Conservation (phyloP, 1,140 invertebrate genomes). For the Drosophila baimaii region DNA sequence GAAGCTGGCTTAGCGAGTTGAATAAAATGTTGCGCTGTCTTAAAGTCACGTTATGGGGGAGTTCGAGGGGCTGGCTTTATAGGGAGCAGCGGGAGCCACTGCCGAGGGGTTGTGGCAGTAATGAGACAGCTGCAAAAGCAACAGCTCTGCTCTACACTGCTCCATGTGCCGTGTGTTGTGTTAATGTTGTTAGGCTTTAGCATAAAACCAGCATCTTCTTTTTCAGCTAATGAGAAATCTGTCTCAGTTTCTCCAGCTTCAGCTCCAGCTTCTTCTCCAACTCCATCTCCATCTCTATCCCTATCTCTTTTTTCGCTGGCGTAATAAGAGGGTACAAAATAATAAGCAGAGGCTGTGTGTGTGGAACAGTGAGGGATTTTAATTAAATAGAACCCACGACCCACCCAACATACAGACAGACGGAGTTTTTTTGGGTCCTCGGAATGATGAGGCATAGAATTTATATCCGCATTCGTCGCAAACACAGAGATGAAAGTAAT, state of each 20-base stretch:
- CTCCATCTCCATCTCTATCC: neutral
- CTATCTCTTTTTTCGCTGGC: slow-evolving; percentile 42
- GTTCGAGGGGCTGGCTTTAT: neutral
- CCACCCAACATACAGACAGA: slow-evolving; percentile 15
- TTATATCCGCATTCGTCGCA: slow-evolving; percentile 29
- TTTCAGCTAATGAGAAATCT: slow-evolving; percentile 77
- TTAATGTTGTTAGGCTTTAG: slow-evolving; percentile 75
- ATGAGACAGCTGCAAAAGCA: slow-evolving; percentile 66
- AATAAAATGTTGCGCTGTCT: slow-evolving; percentile 75
- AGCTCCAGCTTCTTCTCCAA: slow-evolving; percentile 14
- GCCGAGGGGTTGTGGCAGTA: slow-evolving; percentile 49
- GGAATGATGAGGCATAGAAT: slow-evolving; percentile 29
- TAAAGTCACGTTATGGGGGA: slow-evolving; percentile 67
- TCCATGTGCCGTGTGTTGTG: slow-evolving; percentile 53
- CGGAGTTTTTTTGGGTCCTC: slow-evolving; percentile 34
- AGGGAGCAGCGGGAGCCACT: neutral
- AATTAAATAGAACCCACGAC: slow-evolving; percentile 70
- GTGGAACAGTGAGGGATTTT: slow-evolving; percentile 76
- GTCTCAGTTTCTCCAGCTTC: slow-evolving; percentile 45
- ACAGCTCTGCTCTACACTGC: slow-evolving; percentile 15
- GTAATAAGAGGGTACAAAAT: slow-evolving; percentile 46
- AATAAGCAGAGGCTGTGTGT: slow-evolving; percentile 34
- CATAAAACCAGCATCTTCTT: slow-evolving; percentile 72
- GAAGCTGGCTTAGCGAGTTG: slow-evolving; percentile 49
- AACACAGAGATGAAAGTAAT: slow-evolving; percentile 44